phyloP scores from a whole-genome alignment of 2,113 vertebrate species.

The Xerus inauris region DNA sequence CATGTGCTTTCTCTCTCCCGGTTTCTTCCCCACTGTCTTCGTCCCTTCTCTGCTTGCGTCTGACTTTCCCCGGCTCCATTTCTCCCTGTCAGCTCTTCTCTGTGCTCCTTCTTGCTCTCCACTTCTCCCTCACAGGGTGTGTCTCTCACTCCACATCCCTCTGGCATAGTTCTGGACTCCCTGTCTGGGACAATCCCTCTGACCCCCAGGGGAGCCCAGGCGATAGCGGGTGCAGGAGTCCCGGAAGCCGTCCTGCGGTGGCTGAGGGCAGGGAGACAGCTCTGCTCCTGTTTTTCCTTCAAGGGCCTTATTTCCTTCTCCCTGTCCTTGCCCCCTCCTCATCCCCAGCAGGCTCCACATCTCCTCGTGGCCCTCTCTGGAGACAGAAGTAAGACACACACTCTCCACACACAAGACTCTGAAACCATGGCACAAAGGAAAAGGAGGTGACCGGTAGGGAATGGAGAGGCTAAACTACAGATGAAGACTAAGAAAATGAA shows the following conservation, averaged over 20 bases:
- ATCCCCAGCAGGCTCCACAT: background rate
- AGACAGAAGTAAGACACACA: background rate
- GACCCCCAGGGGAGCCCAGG: background rate
- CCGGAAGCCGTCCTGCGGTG: background rate
- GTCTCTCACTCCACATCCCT: background rate
- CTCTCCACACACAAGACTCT: background rate
- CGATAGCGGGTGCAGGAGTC: background rate
- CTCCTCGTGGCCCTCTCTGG: background rate
- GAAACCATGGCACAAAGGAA: background rate
- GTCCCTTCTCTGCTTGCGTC: background rate
- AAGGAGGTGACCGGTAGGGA: background rate
- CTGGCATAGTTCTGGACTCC: background rate
- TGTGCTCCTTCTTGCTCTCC: background rate
- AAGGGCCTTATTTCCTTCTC: background rate
- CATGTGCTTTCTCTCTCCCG: too few species aligned
- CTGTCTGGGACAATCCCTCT: background rate
- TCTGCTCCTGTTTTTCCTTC: background rate
- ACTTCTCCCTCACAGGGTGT: background rate
- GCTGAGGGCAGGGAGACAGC: background rate
- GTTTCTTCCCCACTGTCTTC: background rate
- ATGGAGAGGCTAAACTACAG: background rate
- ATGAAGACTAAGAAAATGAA: background rate
- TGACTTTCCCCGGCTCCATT: background rate
- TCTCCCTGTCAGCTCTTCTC: background rate
- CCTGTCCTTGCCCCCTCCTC: background rate